Percentiles rank a stretch among this genome's conserved stretches.
Conservation (phyloP, 92 coral and sea anemone species). For the Scolanthus callimorphus region DNA sequence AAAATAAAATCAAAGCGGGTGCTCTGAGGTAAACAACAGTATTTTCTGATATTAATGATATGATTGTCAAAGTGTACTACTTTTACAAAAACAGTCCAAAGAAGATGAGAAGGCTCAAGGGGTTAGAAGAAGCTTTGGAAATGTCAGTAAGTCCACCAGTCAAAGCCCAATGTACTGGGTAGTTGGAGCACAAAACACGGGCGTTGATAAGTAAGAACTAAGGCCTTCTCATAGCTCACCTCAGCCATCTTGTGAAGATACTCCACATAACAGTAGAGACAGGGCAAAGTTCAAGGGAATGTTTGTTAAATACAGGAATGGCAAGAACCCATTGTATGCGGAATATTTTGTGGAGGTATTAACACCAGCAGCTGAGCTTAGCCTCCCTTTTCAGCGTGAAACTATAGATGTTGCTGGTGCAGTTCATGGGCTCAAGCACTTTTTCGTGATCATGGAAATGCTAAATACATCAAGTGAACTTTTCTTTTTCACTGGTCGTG, state of each 20-base stretch:
- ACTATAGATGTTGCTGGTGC: conserved; percentile 47
- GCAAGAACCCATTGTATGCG: conserved; percentile 42
- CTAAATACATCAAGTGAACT: conserved; percentile 25
- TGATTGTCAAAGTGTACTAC: no score
- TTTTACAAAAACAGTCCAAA: conserved; percentile 54
- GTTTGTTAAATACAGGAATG: conserved; percentile 48
- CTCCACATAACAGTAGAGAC: conserved; percentile 13
- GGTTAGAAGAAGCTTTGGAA: conserved; percentile 43
- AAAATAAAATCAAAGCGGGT: no score
- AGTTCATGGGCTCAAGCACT: conserved; percentile 39
- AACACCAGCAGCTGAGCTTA: conserved; percentile 54
- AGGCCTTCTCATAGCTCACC: conserved; percentile 46
- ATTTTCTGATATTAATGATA: no score
- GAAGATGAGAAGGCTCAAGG: conserved; percentile 45
- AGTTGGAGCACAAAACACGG: conserved; percentile 52
- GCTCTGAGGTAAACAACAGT: no score
- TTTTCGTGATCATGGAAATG: conserved; percentile 51
- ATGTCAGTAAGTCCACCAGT: conserved; percentile 38
- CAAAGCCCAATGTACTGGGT: conserved; percentile 43
- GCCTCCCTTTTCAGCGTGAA: conserved; percentile 48
- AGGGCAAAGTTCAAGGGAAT: conserved; percentile 40
- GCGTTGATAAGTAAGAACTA: conserved; percentile 49
- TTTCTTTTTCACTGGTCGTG: conserved; percentile 34
- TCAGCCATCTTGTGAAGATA: conserved; percentile 39
- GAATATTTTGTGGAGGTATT: conserved; percentile 42